Evolutionary conservation across 2,797 vertebrate genomes (phyloP).

Genomic region (Catostomus latipinnis): DNA sequence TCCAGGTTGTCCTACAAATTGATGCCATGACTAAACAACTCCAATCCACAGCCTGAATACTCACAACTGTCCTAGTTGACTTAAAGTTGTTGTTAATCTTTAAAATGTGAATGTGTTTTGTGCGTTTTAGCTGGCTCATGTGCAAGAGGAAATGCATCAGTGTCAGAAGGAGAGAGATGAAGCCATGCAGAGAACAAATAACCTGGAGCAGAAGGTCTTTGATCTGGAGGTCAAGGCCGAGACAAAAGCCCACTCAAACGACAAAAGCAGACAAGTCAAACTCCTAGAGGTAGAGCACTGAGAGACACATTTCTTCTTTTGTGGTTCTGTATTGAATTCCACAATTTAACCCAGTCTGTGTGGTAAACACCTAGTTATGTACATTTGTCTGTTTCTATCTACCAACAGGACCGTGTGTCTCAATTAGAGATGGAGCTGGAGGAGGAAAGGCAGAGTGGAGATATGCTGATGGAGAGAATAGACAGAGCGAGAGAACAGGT

Average conservation of each 20-base stretch:
- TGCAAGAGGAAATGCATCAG: slow-evolving; percentile 84
- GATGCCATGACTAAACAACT: too few species aligned
- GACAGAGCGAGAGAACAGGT: slow-evolving; percentile 93
- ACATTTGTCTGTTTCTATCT: slow-evolving; percentile 9
- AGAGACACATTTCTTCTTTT: slow-evolving; percentile 4
- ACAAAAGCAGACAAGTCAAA: slow-evolving; percentile 86
- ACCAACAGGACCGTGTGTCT: slow-evolving; percentile 84
- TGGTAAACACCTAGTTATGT: neutral
- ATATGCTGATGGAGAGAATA: slow-evolving; percentile 91
- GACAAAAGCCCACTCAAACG: slow-evolving; percentile 80
- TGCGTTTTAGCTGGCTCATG: slow-evolving; percentile 77
- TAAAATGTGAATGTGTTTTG: too few species aligned
- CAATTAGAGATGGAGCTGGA: slow-evolving; percentile 92
- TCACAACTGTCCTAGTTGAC: neutral
- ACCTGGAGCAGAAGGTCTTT: slow-evolving; percentile 83
- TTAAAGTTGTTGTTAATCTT: neutral
- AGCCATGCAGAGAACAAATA: slow-evolving; percentile 78
- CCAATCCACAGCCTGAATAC: neutral
- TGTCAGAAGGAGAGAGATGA: slow-evolving; percentile 87
- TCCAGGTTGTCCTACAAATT: too few species aligned
- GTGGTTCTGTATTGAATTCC: neutral
- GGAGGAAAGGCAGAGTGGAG: slow-evolving; percentile 92
- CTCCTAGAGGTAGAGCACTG: slow-evolving; percentile 84
- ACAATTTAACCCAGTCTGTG: neutral
- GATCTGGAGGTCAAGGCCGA: slow-evolving; percentile 87